Evolutionary conservation across 2,113 vertebrate genomes (phyloP).

Genomic region (Sebastes schlegelii): DNA sequence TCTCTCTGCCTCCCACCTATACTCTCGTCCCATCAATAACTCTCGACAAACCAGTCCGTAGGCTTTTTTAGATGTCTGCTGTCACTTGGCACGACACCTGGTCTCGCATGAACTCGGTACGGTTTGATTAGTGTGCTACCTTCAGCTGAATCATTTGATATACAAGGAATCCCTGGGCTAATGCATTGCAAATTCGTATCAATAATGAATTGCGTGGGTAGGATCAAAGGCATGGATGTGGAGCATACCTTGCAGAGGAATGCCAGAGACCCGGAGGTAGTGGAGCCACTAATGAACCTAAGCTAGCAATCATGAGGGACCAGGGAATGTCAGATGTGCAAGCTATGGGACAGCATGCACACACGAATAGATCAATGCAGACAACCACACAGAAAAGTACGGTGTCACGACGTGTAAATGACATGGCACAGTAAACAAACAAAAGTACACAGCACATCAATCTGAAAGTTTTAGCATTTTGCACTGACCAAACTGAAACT

Average conservation of each 20-base stretch:
- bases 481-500: too few relatives aligned
- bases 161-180: slow-evolving; percentile 67
- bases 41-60: not conserved
- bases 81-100: slow-evolving; percentile 19
- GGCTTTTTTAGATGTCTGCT: slow-evolving; percentile 27
- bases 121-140: slow-evolving; percentile 56
- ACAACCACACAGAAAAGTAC: not conserved
- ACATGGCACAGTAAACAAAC: not conserved
- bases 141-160: slow-evolving; percentile 55
- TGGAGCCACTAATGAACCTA: slow-evolving; percentile 70
- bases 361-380: slow-evolving; percentile 28
- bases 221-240: slow-evolving; percentile 79
- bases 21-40: slow-evolving; percentile 24
- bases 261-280: slow-evolving; percentile 47
- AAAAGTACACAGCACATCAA: not conserved
- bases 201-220: slow-evolving; percentile 77
- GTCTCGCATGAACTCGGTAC: slow-evolving; percentile 14
- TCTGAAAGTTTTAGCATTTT: slow-evolving; percentile 3
- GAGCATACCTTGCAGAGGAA: slow-evolving; percentile 69
- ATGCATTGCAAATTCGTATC: slow-evolving; percentile 81
- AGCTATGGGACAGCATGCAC: slow-evolving; percentile 5
- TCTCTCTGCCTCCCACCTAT: slow-evolving; percentile 12
- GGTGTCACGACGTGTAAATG: not conserved
- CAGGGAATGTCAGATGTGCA: slow-evolving; percentile 28
- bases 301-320: slow-evolving; percentile 55